Conservation (phyloP, 2,797 vertebrate genomes). For the Phalloptychus januarius region DNA sequence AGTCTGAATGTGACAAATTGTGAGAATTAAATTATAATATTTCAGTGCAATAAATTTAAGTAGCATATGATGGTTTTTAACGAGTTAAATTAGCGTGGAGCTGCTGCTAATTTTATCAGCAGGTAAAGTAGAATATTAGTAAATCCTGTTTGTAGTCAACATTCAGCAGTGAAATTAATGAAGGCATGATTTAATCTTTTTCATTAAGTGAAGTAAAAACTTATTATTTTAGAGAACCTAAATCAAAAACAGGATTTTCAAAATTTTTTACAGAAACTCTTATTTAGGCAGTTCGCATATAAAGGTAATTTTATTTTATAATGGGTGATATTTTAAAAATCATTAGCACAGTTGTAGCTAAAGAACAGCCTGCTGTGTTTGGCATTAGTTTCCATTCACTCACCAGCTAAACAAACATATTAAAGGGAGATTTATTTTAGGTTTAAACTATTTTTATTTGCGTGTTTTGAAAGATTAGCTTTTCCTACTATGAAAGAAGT, state of each 20-base stretch:
- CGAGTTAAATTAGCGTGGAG: background rate
- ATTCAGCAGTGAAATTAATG: background rate
- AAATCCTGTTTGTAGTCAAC: background rate
- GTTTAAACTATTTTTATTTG: background rate
- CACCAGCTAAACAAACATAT: background rate
- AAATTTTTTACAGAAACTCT: background rate
- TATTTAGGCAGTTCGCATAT: background rate
- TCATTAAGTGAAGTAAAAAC: background rate
- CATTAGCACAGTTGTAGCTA: background rate
- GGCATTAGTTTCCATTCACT: no score
- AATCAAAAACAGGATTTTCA: background rate
- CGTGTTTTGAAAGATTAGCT: background rate
- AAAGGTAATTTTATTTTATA: background rate
- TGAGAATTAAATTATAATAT: no score
- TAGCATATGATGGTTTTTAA: background rate
- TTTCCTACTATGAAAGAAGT: background rate
- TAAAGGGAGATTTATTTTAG: background rate
- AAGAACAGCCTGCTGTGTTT: background rate
- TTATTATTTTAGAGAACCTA: background rate
- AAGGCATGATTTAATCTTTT: background rate
- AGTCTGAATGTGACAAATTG: no score
- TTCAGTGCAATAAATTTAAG: no score
- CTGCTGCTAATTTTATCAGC: background rate
- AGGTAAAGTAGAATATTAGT: background rate
- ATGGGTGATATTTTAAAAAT: background rate